Evolutionary conservation across 2,113 vertebrate genomes (phyloP).

Genomic region (Montifringilla adamsi): DNA sequence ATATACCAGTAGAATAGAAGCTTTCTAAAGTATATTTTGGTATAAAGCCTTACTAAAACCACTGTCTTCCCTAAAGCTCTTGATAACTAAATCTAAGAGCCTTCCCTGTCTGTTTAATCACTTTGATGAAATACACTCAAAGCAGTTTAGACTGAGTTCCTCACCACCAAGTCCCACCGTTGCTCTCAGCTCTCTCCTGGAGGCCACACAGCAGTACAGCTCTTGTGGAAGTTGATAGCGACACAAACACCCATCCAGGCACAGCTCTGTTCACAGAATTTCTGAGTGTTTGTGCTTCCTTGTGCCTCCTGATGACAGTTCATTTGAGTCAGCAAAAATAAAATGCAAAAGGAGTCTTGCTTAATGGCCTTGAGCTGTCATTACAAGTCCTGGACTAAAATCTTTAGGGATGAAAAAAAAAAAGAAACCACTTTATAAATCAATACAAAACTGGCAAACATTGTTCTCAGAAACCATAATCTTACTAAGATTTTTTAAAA

Average conservation of each 20-base stretch:
- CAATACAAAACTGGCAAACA: neutral
- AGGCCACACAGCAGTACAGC: neutral
- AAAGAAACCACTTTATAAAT: neutral
- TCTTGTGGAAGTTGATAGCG: neutral
- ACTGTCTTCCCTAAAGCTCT: neutral
- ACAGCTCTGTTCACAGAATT: neutral
- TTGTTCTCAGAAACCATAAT: neutral
- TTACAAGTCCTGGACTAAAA: neutral
- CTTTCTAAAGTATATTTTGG: neutral
- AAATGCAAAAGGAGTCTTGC: neutral
- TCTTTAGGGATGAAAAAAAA: neutral
- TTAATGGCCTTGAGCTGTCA: neutral
- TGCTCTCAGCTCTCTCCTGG: neutral
- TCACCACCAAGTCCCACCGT: neutral
- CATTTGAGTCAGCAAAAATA: neutral
- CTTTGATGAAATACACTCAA: neutral
- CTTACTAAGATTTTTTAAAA: neutral
- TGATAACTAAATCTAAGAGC: neutral
- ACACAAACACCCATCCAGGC: neutral
- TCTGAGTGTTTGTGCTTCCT: neutral
- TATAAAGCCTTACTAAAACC: neutral
- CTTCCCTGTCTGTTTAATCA: neutral
- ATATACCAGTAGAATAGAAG: neutral
- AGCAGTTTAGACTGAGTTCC: neutral
- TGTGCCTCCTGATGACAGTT: neutral